Evolutionary conservation across 2,113 vertebrate genomes (phyloP).

Genomic region (Platycercus adscitus): DNA sequence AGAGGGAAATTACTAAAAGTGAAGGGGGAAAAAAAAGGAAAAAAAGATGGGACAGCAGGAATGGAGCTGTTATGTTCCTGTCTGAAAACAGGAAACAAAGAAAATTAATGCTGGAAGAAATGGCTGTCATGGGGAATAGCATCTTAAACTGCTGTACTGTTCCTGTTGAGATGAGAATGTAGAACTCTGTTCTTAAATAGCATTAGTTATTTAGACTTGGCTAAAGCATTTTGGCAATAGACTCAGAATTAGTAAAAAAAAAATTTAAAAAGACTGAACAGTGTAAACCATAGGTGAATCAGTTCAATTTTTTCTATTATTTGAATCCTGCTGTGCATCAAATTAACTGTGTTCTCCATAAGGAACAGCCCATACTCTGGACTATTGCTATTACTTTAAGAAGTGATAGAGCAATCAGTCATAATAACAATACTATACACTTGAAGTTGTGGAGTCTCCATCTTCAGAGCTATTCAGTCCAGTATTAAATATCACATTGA

Average conservation of each 20-base stretch:
- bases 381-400: background rate
- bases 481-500: background rate
- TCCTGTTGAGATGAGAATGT: background rate
- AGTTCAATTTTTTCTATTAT: slow-evolving; percentile 18
- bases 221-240: background rate
- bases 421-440: background rate
- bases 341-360: slow-evolving; percentile 64
- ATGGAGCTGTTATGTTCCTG: background rate
- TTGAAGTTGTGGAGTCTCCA: background rate
- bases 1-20: background rate
- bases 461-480: background rate
- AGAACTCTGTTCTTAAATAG: background rate
- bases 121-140: background rate
- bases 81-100: background rate
- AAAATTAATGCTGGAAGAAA: slow-evolving; percentile 6
- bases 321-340: slow-evolving; percentile 38
- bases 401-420: background rate
- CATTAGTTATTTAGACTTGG: background rate
- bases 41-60: background rate
- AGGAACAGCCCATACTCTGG: slow-evolving; percentile 54
- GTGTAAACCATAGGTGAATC: background rate
- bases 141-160: background rate
- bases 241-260: background rate
- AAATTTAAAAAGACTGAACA: background rate
- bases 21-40: background rate